Base-by-base conservation (phyloP, 2,113 vertebrate species). In the Hemicordylus capensis region DNA sequence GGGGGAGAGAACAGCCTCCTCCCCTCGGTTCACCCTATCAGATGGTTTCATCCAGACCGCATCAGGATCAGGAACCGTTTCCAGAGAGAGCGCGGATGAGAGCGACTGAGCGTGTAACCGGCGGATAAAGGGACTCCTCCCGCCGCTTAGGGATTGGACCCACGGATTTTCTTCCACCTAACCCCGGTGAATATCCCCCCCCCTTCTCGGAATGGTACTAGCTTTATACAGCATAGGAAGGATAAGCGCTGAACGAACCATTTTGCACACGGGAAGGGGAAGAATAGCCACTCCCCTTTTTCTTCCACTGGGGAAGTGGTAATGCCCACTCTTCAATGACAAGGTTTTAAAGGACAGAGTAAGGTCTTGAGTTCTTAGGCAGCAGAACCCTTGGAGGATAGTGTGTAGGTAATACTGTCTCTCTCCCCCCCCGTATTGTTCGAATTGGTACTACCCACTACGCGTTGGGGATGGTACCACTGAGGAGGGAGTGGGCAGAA, bases 41-140 rank as follows among this genome's bases (percentile, higher is more conserved):
- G 34, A 26, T 89, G 80, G 90, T 88, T 80, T 42, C 72, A 67
- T 54, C 86, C 69, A 75, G 59, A 70, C 39, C 26, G 78, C 58
- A 8, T 46, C 46, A 66, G 61, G 10, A 8, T 46, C 46, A 66
- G 61, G 10, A 39, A 56, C 54, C 46, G 37, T 34, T 74, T 61
- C 19, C 51, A 15, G 69, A 28, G 31, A 54, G 56, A 42, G 31
- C 31, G n/a, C n/a, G n/a, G n/a, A n/a, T 24, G 8, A 56, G 28
- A 26, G 44, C 1, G 63, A 28, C 15, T 11, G 64, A 37, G 15
- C 15, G 56, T 26, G 37, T 3, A 37, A 34, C 2, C 26, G 51
- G 80, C 9, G 67, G 39, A 15, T 6, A 1, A 5, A 58, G 46
- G 34, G 4, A 10, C 26, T 46, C 4, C 6, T 59, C 10, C 8